A percentile compares a stretch with the other conserved stretches of the same genome.
Evolutionary conservation across 2,113 vertebrate species (phyloP).

Genomic region (Campylorhamphus procurvoides): DNA sequence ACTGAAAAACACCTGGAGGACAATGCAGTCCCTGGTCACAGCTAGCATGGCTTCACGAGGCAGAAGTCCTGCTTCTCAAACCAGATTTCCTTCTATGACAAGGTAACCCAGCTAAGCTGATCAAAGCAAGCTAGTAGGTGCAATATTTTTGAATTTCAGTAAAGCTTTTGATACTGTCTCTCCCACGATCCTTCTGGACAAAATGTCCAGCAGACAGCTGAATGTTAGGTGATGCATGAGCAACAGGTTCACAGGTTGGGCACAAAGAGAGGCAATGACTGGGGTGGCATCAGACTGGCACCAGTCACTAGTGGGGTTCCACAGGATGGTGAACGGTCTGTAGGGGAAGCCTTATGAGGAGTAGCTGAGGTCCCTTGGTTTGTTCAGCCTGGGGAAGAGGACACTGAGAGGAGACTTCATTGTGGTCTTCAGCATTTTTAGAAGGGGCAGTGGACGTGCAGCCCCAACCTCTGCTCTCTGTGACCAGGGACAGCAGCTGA

Average conservation of each 20-base stretch:
- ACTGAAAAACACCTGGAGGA: neutral
- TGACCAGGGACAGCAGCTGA: neutral
- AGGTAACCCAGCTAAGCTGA: neutral
- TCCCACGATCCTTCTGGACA: neutral
- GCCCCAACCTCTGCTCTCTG: neutral
- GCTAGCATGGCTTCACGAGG: neutral
- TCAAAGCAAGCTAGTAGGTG: neutral
- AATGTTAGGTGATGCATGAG: neutral
- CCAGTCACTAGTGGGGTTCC: neutral
- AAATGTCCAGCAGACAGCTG: neutral
- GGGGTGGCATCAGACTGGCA: neutral
- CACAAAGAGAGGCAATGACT: neutral
- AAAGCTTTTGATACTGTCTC: neutral
- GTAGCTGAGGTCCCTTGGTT: neutral
- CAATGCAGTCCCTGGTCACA: neutral
- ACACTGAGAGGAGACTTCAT: neutral
- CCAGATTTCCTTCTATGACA: neutral
- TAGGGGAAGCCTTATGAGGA: too few species aligned
- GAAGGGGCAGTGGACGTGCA: neutral
- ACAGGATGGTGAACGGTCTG: neutral
- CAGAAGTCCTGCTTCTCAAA: neutral
- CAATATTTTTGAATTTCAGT: neutral
- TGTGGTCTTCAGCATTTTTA: neutral
- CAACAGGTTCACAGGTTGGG: rapidly evolving
- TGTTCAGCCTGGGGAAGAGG: neutral